Percentiles rank a stretch among this genome's conserved stretches.
Conservation (phyloP, 2,888 invertebrate genomes). For the Steinernema scapterisci region DNA sequence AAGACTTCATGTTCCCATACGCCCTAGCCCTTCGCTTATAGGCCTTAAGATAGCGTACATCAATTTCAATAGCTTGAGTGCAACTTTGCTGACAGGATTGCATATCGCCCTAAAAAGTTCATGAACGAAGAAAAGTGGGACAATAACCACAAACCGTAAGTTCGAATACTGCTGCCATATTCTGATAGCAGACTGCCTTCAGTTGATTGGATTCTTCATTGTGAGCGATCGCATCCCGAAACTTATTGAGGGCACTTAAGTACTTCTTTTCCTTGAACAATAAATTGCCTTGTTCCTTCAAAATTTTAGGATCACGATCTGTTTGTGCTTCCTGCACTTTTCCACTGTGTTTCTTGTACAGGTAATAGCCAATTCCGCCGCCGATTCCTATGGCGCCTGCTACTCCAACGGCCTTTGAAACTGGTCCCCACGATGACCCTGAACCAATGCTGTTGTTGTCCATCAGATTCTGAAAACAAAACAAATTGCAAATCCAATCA, state of each 20-base stretch:
- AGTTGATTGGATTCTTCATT: neutral
- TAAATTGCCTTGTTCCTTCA: neutral
- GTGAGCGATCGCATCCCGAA: neutral
- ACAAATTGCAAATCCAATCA: too few relatives aligned
- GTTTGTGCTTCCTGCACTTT: neutral
- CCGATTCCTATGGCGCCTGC: neutral
- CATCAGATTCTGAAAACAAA: neutral
- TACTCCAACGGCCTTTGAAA: neutral
- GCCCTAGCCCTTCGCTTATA: neutral
- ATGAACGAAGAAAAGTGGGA: neutral
- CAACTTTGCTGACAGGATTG: neutral
- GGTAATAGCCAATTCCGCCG: neutral
- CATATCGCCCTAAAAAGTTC: neutral
- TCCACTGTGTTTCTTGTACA: neutral
- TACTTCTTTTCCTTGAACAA: neutral
- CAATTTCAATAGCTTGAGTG: neutral
- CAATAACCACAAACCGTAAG: neutral
- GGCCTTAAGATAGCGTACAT: neutral
- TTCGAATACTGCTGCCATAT: neutral
- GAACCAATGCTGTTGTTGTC: neutral
- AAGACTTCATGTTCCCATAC: neutral
- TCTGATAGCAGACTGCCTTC: conserved; percentile 17
- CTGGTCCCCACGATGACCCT: neutral
- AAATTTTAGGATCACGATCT: neutral
- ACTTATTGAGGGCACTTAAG: neutral